Evolutionary conservation across 2,888 invertebrate species (phyloP).

Genomic region (Malthinus seriepunctatus): DNA sequence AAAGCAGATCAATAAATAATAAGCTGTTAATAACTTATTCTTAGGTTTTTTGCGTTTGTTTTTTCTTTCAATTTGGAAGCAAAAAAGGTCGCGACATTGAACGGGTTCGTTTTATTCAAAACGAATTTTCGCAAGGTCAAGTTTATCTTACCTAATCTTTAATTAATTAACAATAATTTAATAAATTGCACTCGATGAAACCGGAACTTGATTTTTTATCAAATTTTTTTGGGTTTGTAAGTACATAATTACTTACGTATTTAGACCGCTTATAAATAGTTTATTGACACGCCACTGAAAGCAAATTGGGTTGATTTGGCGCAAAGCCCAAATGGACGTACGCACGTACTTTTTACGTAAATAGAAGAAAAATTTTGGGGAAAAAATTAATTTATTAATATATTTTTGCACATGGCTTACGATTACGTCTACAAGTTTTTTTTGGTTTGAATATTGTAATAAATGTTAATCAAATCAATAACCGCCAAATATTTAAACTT

Average conservation of each 20-base stretch:
- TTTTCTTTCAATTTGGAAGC: background rate
- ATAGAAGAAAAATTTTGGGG: no score
- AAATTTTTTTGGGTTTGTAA: background rate
- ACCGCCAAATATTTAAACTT: conserved; percentile 8
- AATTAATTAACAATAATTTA: background rate
- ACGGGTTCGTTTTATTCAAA: background rate
- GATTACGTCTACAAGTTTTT: no score
- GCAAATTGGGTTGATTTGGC: no score
- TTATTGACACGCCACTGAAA: no score
- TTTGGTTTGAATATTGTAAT: conserved; percentile 8
- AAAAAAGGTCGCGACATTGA: conserved; percentile 1
- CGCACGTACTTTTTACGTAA: background rate
- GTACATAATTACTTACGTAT: no score
- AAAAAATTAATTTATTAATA: no score
- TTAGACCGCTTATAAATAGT: no score
- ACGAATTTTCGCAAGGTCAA: conserved; percentile 6
- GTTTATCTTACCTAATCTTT: conserved; percentile 4
- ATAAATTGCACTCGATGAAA: no score
- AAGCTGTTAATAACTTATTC: no score
- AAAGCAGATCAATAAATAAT: background rate
- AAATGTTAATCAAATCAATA: conserved; percentile 14
- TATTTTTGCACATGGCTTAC: no score
- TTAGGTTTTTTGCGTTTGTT: no score
- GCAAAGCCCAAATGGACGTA: no score
- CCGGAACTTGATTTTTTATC: background rate